Evolutionary conservation across 1,140 invertebrate species (phyloP).

Genomic region (Campoletis sonorensis): DNA sequence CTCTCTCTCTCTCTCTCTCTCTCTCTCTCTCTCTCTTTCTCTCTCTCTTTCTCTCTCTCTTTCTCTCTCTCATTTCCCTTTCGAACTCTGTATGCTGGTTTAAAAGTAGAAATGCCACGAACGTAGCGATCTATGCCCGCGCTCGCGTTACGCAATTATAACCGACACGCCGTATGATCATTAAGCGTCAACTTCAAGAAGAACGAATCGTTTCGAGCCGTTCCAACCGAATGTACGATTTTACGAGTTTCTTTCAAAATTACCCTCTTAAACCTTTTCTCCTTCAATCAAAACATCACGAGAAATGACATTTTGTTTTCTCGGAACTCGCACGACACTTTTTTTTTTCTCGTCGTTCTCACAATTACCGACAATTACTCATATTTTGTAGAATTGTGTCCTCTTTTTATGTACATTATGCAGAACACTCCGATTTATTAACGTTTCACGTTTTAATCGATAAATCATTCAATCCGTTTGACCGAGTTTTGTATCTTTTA

Average conservation of each 20-base stretch:
- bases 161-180: slow-evolving; percentile 27
- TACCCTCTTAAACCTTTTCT: background rate
- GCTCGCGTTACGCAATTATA: slow-evolving; percentile 19
- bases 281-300: background rate
- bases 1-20: too few relatives aligned
- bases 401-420: background rate
- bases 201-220: background rate
- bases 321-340: background rate
- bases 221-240: slow-evolving; percentile 1
- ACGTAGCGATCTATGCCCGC: slow-evolving; percentile 10
- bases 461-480: too few relatives aligned
- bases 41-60: too few relatives aligned
- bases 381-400: too few relatives aligned
- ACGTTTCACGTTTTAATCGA: too few relatives aligned
- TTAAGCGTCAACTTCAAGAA: slow-evolving; percentile 4
- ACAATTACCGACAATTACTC: background rate
- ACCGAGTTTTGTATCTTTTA: too few relatives aligned
- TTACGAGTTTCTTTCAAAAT: slow-evolving; percentile 11
- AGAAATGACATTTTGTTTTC: background rate
- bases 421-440: too few relatives aligned
- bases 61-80: slow-evolving; percentile 21
- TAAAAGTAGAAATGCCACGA: slow-evolving; percentile 26
- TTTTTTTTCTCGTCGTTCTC: background rate
- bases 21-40: too few relatives aligned
- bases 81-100: slow-evolving; percentile 16